A percentile compares a stretch with the other conserved stretches of the same genome.
phyloP scores from a whole-genome alignment of 1,140 invertebrate species.

The Drosophila watanabei region DNA sequence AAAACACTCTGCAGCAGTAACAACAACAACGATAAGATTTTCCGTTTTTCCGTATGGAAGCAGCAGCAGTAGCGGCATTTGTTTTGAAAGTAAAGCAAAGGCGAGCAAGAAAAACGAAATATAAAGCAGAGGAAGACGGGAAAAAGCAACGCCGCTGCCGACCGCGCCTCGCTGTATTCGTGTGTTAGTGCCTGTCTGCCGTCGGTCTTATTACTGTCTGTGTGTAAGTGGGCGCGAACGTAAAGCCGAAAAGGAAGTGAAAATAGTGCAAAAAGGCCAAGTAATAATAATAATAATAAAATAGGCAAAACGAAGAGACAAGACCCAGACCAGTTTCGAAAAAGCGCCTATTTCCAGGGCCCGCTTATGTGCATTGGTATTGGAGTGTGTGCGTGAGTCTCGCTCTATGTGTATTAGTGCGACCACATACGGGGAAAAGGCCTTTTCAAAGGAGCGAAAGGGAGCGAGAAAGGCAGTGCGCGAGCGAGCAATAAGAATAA shows the following conservation, averaged over 20 bases:
- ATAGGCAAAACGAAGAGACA: conserved; percentile 68
- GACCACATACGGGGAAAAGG: conserved; percentile 83
- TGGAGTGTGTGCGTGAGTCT: conserved; percentile 45
- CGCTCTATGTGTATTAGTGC: conserved; percentile 27
- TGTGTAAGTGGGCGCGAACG: conserved; percentile 53
- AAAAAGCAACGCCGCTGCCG: conserved; percentile 49
- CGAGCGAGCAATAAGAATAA: conserved; percentile 83
- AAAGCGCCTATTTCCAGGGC: conserved; percentile 78
- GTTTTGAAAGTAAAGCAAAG: conserved; percentile 78
- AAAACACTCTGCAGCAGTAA: conserved; percentile 51
- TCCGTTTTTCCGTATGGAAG: conserved; percentile 69
- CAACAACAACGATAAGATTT: conserved; percentile 63
- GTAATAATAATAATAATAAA: conserved; percentile 72
- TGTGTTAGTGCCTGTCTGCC: conserved; percentile 35
- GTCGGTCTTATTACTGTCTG: conserved; percentile 29
- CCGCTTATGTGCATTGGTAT: conserved; percentile 40
- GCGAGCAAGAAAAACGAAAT: conserved; percentile 63
- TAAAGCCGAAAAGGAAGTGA: conserved; percentile 70
- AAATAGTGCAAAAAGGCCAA: conserved; percentile 74
- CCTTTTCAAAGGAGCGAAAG: conserved; percentile 80
- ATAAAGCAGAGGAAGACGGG: conserved; percentile 57
- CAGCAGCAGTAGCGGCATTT: conserved; percentile 69
- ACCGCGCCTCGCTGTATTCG: conserved; percentile 66
- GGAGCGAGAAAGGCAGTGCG: conserved; percentile 44
- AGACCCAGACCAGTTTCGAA: conserved; percentile 78